These are phyloP conservation scores for Steinernema feltiae DNA, from an alignment of 1,140 invertebrate genomes.

Conservation along the genomic window DNA sequence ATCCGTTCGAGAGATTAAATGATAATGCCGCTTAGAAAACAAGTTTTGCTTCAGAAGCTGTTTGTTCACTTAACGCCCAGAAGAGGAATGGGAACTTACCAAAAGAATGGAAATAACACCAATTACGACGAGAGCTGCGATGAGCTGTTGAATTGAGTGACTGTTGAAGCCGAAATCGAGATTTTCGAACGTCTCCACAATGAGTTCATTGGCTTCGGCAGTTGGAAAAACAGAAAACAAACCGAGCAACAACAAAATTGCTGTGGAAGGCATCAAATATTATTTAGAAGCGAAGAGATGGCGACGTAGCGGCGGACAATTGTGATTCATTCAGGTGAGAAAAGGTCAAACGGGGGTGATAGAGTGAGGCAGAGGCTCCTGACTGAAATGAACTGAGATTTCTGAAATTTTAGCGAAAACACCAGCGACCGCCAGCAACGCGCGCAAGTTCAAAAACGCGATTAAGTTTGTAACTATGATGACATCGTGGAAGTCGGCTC, in stretches of 20 bases:
- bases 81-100: background rate
- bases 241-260: background rate
- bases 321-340: background rate
- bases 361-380: background rate
- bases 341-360: background rate
- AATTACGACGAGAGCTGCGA: background rate
- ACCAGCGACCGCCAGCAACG: background rate
- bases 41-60: background rate
- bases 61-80: too few relatives aligned
- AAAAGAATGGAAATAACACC: background rate
- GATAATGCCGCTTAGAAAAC: too few relatives aligned
- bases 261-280: background rate
- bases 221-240: background rate
- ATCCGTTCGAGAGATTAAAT: too few relatives aligned
- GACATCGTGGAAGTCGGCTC: background rate
- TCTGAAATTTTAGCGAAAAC: background rate
- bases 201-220: background rate
- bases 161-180: background rate
- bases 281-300: background rate
- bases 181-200: conserved; percentile 2
- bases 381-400: background rate
- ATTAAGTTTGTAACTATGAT: background rate
- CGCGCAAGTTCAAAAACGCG: background rate
- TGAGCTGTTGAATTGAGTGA: background rate
- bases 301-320: background rate